Conservation (phyloP, 2,113 vertebrate species). For the Sterrhoptilus dennistouni region DNA sequence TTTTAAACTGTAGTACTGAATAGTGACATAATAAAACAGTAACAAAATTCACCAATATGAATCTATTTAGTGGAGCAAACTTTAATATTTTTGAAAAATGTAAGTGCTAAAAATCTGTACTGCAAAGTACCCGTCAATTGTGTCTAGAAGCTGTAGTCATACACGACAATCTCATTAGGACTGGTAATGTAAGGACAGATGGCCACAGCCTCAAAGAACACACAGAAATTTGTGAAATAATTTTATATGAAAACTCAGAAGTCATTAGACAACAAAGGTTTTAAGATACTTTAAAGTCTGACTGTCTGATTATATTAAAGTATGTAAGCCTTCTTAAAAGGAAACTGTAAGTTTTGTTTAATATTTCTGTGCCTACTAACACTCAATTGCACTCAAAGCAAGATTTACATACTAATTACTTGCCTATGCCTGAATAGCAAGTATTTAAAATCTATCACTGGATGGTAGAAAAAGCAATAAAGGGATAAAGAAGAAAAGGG, state of each 20-base stretch:
- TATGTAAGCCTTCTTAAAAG: not conserved
- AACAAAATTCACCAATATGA: not conserved
- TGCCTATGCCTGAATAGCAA: not conserved
- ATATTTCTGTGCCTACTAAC: not conserved
- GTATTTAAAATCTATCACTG: conserved; percentile 20
- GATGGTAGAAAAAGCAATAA: not conserved
- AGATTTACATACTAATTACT: conserved; percentile 35
- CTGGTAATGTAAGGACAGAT: not conserved
- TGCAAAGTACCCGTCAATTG: not conserved
- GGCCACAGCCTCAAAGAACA: not conserved
- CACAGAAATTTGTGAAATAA: not conserved
- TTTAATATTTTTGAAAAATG: not conserved
- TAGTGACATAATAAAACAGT: not conserved
- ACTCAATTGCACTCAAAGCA: not conserved
- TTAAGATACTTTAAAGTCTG: not conserved
- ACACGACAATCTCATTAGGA: not conserved
- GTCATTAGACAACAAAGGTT: not conserved
- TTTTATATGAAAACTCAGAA: not conserved
- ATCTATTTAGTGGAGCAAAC: not conserved
- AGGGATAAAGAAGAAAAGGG: not conserved
- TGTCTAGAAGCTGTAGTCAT: not conserved
- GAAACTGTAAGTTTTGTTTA: not conserved
- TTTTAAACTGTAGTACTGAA: not conserved
- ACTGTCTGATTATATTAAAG: not conserved
- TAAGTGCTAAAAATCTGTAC: not conserved